Conservation (phyloP, 2,888 invertebrate genomes). For the Ariolimax columbianus region DNA sequence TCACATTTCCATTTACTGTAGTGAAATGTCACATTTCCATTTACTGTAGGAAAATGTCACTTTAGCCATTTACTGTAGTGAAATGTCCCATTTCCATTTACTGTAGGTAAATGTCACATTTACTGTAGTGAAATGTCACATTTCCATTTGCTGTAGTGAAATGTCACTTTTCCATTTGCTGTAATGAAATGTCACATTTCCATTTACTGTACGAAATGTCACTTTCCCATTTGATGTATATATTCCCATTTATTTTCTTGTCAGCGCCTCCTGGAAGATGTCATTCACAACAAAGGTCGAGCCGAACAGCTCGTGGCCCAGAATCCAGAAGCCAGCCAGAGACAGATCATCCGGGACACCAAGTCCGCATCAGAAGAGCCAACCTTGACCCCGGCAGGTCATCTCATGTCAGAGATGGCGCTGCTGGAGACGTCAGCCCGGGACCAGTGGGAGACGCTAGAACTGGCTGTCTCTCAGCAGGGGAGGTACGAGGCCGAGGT, state of each 20-base stretch:
- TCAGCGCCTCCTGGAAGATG: constrained; percentile 70
- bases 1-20: too few relatives aligned
- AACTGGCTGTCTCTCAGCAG: constrained; percentile 67
- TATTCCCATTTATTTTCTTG: neutral
- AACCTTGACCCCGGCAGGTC: constrained; percentile 47
- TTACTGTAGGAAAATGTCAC: too few relatives aligned
- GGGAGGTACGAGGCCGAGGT: constrained; percentile 70
- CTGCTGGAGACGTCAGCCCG: constrained; percentile 66
- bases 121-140: too few relatives aligned
- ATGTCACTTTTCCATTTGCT: too few relatives aligned
- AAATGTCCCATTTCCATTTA: too few relatives aligned
- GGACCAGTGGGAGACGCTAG: constrained; percentile 63
- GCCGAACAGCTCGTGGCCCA: constrained; percentile 62
- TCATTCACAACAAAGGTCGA: constrained; percentile 65
- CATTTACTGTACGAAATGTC: too few relatives aligned
- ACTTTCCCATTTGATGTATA: too few relatives aligned
- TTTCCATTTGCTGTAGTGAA: too few relatives aligned
- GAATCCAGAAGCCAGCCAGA: constrained; percentile 41
- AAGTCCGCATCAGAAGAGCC: constrained; percentile 18
- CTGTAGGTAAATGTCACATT: too few relatives aligned
- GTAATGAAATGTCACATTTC: too few relatives aligned
- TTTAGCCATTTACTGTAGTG: too few relatives aligned
- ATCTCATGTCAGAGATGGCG: constrained; percentile 67
- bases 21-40: too few relatives aligned
- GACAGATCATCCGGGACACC: constrained; percentile 11